Conservation (phyloP, 92 coral and sea anemone genomes). For the Montipora capitata region DNA sequence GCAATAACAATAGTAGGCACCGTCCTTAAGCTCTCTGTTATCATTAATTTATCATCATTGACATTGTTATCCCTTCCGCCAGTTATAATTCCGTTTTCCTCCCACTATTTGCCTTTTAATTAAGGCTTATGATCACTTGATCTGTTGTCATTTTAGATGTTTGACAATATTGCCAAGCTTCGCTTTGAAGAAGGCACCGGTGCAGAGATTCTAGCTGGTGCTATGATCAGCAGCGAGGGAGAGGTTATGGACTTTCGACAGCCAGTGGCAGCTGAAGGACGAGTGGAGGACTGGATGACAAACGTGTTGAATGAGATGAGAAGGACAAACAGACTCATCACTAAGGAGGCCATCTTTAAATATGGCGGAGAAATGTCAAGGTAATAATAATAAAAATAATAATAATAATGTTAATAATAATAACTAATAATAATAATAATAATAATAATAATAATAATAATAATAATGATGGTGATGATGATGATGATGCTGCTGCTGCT, state of each 20-base stretch:
- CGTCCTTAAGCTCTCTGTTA: too few relatives aligned
- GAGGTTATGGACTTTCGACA: slow-evolving; percentile 98
- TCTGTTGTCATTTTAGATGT: slow-evolving; percentile 81
- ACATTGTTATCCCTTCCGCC: not conserved
- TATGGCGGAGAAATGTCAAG: slow-evolving; percentile 90
- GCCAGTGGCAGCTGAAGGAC: slow-evolving; percentile 95
- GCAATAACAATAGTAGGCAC: too few relatives aligned
- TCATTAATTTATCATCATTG: not conserved
- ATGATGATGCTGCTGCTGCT: too few relatives aligned
- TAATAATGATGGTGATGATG: too few relatives aligned
- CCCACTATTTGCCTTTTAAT: too few relatives aligned
- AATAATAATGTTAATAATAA: too few relatives aligned
- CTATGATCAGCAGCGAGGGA: slow-evolving; percentile 97
- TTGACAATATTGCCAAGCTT: slow-evolving; percentile 96
- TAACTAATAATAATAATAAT: too few relatives aligned
- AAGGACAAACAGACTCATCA: slow-evolving; percentile 95
- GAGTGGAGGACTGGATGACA: slow-evolving; percentile 99
- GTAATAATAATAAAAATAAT: slow-evolving; percentile 25
- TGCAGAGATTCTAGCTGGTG: slow-evolving; percentile 90
- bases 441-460: too few relatives aligned
- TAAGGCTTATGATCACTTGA: not conserved
- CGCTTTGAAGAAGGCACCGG: slow-evolving; percentile 97
- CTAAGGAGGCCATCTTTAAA: slow-evolving; percentile 96
- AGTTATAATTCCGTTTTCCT: too few relatives aligned
- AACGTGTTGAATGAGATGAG: slow-evolving; percentile 99